A percentile compares a stretch with the other conserved stretches of the same genome.
These are phyloP conservation scores for Chloropsis hardwickii DNA, from an alignment of 2,113 vertebrate genomes.

Conservation along the genomic window DNA sequence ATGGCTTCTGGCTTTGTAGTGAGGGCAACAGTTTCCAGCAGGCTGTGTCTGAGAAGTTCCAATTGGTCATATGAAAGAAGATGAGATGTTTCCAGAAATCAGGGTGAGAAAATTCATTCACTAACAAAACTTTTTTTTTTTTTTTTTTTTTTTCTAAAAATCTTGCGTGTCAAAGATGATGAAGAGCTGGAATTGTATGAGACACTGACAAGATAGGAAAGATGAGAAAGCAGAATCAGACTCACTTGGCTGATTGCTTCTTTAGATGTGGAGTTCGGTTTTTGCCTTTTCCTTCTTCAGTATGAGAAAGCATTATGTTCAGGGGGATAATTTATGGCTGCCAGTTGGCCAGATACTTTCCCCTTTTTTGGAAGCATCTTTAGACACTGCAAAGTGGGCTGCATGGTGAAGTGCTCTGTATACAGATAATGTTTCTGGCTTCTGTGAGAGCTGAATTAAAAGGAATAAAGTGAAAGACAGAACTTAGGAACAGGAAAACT, in stretches of 20 bases:
- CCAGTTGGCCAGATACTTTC: not conserved
- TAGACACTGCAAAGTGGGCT: not conserved
- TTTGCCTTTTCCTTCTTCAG: not conserved
- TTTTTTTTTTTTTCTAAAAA: not conserved
- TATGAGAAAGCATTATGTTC: not conserved
- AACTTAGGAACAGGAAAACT: not conserved
- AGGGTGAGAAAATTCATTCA: not conserved
- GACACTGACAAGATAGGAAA: not conserved
- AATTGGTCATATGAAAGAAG: not conserved
- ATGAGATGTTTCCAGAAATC: not conserved
- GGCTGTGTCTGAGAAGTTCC: not conserved
- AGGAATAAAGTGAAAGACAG: not conserved
- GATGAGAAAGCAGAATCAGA: not conserved
- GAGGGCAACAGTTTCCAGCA: not conserved
- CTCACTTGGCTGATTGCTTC: not conserved
- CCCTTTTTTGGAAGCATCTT: not conserved
- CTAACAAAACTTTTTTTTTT: not conserved
- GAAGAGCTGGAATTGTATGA: not conserved
- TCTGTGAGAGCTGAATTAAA: conserved; percentile 3
- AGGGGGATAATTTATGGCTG: not conserved
- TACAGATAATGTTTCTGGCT: not conserved
- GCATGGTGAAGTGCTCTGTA: not conserved
- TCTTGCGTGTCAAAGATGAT: accelerated
- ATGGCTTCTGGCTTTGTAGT: not conserved
- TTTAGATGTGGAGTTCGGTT: not conserved